phyloP scores from a whole-genome alignment of 2,888 invertebrate genomes.

The Drosophila suboccidentalis region DNA sequence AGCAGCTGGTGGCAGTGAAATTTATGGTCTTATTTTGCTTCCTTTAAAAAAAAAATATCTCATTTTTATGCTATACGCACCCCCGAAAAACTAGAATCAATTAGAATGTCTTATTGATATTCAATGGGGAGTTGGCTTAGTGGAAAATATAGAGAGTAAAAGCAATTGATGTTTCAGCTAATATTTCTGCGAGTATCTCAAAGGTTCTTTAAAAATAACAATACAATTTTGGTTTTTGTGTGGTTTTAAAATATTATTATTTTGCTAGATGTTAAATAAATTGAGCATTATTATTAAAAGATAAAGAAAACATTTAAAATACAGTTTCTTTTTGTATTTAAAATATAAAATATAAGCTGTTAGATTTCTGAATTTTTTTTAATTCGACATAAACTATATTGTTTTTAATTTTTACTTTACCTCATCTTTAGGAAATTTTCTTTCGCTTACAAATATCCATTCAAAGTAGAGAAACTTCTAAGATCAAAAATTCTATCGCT shows the following conservation, averaged over 20 bases:
- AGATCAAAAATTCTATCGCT: too few species aligned
- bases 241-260: too few species aligned
- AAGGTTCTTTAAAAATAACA: background rate
- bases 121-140: constrained; percentile 13
- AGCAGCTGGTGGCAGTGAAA: constrained; percentile 16
- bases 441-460: too few species aligned
- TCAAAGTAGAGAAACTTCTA: too few species aligned
- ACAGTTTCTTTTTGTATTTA: background rate
- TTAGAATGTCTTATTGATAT: constrained; percentile 19
- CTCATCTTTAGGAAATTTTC: background rate
- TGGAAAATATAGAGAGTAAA: background rate
- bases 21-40: constrained; percentile 11
- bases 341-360: background rate
- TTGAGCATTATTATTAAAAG: background rate
- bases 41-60: constrained; percentile 13
- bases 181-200: background rate
- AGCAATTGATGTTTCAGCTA: background rate
- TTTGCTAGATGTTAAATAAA: background rate
- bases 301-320: too few species aligned
- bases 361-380: background rate
- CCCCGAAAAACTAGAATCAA: constrained; percentile 16
- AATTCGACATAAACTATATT: background rate
- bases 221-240: background rate
- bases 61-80: constrained; percentile 5
- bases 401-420: background rate